phyloP scores from a whole-genome alignment of 2,797 vertebrate genomes.

The Dendrocincla tyrannina region DNA sequence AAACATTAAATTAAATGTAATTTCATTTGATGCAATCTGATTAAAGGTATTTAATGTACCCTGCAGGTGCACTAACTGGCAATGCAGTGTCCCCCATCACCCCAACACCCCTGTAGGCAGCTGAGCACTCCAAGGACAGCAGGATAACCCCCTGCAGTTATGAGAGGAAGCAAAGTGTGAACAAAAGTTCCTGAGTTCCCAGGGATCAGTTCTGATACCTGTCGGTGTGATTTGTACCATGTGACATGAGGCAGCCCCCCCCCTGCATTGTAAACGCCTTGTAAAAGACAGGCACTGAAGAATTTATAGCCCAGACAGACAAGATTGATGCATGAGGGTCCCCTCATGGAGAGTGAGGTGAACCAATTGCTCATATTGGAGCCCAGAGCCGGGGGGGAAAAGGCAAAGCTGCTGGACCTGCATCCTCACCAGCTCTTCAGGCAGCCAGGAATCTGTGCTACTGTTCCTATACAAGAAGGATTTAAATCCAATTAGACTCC shows the following conservation, averaged over 20 bases:
- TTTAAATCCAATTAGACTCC: constrained; percentile 11
- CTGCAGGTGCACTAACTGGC: neutral
- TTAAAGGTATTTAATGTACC: neutral
- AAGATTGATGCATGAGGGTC: neutral
- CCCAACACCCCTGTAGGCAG: fast-evolving
- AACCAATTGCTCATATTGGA: neutral
- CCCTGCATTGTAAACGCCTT: neutral
- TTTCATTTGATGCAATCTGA: neutral
- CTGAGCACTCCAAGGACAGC: neutral
- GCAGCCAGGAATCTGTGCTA: neutral
- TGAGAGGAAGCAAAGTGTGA: neutral
- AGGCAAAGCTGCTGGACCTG: fast-evolving
- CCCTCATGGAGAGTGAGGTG: neutral
- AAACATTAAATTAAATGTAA: neutral
- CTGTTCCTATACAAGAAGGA: neutral
- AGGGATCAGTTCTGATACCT: neutral
- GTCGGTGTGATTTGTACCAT: fast-evolving
- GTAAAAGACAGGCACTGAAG: neutral
- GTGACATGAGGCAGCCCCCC: neutral
- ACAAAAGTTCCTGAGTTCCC: fast-evolving
- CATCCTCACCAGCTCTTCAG: neutral
- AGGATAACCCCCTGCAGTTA: neutral
- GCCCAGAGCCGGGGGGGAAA: neutral
- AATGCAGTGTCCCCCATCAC: neutral
- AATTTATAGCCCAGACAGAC: neutral